phyloP scores from a whole-genome alignment of 2,888 invertebrate species.

The Kryphioiulus occultus region DNA sequence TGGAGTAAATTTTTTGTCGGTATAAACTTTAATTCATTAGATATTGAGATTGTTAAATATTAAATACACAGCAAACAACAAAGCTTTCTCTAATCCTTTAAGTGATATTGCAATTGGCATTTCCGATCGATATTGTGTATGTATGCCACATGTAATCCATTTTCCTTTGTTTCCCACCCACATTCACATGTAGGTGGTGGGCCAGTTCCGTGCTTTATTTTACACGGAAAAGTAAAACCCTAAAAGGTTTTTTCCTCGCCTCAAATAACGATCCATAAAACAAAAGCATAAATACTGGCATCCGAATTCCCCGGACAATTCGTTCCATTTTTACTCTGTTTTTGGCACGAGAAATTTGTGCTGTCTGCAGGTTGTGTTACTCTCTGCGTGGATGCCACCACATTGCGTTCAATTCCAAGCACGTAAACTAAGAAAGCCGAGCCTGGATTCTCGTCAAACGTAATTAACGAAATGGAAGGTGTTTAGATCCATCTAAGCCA shows the following conservation, averaged over 20 bases:
- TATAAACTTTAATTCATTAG: no score
- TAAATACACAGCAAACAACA: neutral
- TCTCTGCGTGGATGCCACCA: neutral
- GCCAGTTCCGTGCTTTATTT: neutral
- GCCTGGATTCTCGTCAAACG: slow-evolving; percentile 23
- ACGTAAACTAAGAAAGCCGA: slow-evolving; percentile 9
- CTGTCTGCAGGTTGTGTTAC: neutral
- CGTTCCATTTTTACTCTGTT: neutral
- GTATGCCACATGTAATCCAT: neutral
- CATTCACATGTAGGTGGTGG: neutral
- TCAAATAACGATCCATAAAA: slow-evolving; percentile 23
- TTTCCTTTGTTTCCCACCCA: neutral
- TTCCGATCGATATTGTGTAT: neutral
- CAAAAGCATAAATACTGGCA: neutral
- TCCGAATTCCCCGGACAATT: neutral
- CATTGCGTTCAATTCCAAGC: neutral
- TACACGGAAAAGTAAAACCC: slow-evolving; percentile 7
- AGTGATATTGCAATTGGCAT: neutral
- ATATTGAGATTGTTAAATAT: neutral
- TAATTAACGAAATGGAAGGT: slow-evolving; percentile 23
- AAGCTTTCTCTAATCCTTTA: neutral
- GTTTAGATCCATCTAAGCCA: slow-evolving; percentile 17
- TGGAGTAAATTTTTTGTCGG: no score
- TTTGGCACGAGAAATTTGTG: neutral
- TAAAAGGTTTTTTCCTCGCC: slow-evolving; percentile 23